Evolutionary conservation across 2,888 invertebrate genomes (phyloP), one percentile per base, ranked within the genome.

Genomic region (Drosophila pseudotalamancana): DNA sequence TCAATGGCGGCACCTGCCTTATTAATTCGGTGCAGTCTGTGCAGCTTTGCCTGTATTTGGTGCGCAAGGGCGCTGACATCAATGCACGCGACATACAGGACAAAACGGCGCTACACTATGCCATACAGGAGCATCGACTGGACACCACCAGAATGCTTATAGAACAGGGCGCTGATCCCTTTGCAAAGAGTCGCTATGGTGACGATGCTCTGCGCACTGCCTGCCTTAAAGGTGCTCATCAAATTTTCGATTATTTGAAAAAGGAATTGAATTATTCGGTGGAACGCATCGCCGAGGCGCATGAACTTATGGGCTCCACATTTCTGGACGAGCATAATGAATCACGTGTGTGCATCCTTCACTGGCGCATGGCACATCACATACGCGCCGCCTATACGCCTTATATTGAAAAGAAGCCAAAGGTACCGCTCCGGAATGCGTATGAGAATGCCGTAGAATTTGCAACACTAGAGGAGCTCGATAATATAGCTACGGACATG

Each of bases 81-180:
- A 96, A 98, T 92, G 97, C 97, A 32, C 94, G 94, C 57, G 98
- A 98, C 92, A 95, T 96, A 89, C 97, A 97, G 91, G 95, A 95
- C 80, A 97, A 97, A 92, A 96, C 97, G 66, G 97, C 97, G 55
- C 93, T 98, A 85, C 98, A 98, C 92, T 98, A 98, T 92, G 97
- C 98, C n/a, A 96, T 97, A 81, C 95, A 95, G 87, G 95, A 96
- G 91, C 95, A 95, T 88, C 94, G 96, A 83, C 93, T 96, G 80
- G 97, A 97, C 91, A 96, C 97, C 3, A 96, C 96, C 42, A 95
- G 95, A 82, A 92, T 97, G 71, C 92, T 98, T 63, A 92, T 98
- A 62, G 94, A 95, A 65, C 93, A 95, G 91, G 96, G 96, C 64
- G 97, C 98, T 1, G 94, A 96, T 92, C 95, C 96, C 31, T 93